Evolutionary conservation across 2,888 invertebrate genomes (phyloP).

Genomic region (Eristalinus sepulchralis): DNA sequence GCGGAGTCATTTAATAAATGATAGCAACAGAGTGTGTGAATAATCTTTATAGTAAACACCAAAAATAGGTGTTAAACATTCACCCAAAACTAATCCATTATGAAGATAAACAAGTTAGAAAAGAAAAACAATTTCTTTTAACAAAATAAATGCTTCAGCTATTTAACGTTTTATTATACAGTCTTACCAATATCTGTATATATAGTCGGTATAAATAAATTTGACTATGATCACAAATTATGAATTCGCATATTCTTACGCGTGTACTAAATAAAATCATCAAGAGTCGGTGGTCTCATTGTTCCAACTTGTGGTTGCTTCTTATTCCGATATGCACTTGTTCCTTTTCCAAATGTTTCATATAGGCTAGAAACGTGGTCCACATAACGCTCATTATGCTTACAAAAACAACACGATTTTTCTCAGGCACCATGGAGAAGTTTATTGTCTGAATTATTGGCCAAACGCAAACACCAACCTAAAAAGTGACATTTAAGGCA

Average conservation of each 20-base stretch:
- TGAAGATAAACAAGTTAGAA: background rate
- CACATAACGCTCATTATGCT: slow-evolving; percentile 88
- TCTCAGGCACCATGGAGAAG: slow-evolving; percentile 87
- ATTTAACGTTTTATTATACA: slow-evolving; percentile 8
- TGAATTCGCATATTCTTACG: background rate
- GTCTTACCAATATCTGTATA: background rate
- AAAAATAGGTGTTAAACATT: too few species aligned
- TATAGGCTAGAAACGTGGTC: slow-evolving; percentile 89
- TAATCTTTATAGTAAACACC: too few species aligned
- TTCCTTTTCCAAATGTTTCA: slow-evolving; percentile 81
- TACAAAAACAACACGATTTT: slow-evolving; percentile 87
- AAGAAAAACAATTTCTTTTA: background rate
- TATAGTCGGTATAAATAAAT: slow-evolving; percentile 19
- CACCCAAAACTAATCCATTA: too few species aligned
- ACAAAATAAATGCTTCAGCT: slow-evolving; percentile 46
- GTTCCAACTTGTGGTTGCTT: background rate
- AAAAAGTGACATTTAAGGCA: background rate
- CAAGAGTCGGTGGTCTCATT: background rate
- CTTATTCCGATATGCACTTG: background rate
- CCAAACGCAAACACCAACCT: slow-evolving; percentile 83
- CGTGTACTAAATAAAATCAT: background rate
- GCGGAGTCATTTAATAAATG: too few species aligned
- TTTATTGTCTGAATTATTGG: slow-evolving; percentile 88
- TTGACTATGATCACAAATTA: slow-evolving; percentile 1
- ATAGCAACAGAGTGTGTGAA: too few species aligned